Conservation (phyloP, 2,888 invertebrate genomes). For the Drosophila monieri region DNA sequence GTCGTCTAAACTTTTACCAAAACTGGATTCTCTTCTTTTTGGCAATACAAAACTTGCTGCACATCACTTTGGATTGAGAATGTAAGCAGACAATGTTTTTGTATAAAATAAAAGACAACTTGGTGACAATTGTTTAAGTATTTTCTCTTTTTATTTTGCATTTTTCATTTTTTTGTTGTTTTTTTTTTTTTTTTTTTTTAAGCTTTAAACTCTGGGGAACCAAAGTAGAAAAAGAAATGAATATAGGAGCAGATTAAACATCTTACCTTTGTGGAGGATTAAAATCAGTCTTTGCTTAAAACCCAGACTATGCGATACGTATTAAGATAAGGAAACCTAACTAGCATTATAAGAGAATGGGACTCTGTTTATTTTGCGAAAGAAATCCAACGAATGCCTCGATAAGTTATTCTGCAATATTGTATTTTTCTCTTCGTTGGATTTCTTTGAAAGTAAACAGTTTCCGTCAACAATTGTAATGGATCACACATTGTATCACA, state of each 20-base stretch:
- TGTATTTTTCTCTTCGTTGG: slow-evolving; percentile 5
- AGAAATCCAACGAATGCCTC: slow-evolving; percentile 5
- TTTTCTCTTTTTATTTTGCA: slow-evolving; percentile 76
- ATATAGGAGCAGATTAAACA: slow-evolving; percentile 49
- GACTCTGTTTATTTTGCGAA: not conserved
- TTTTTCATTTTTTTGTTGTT: slow-evolving; percentile 54
- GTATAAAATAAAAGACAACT: slow-evolving; percentile 80
- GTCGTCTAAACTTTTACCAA: slow-evolving; percentile 34
- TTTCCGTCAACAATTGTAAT: not conserved
- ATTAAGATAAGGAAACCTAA: slow-evolving; percentile 26
- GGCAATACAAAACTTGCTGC: slow-evolving; percentile 47
- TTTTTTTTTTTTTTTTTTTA: slow-evolving; percentile 52
- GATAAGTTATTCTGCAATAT: too few species aligned
- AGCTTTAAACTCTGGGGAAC: slow-evolving; percentile 50
- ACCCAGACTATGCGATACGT: slow-evolving; percentile 43
- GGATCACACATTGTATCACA: slow-evolving; percentile 35
- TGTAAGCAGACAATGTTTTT: slow-evolving; percentile 50
- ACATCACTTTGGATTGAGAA: slow-evolving; percentile 32
- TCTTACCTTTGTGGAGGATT: slow-evolving; percentile 65
- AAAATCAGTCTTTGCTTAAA: slow-evolving; percentile 64
- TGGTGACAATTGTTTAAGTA: slow-evolving; percentile 76
- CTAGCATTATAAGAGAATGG: slow-evolving; percentile 14
- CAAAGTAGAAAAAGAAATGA: slow-evolving; percentile 60
- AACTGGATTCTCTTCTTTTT: slow-evolving; percentile 30
- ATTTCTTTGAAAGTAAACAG: slow-evolving; percentile 16